Conservation (phyloP, 2,888 invertebrate genomes). For the Bellardia bayeri region DNA sequence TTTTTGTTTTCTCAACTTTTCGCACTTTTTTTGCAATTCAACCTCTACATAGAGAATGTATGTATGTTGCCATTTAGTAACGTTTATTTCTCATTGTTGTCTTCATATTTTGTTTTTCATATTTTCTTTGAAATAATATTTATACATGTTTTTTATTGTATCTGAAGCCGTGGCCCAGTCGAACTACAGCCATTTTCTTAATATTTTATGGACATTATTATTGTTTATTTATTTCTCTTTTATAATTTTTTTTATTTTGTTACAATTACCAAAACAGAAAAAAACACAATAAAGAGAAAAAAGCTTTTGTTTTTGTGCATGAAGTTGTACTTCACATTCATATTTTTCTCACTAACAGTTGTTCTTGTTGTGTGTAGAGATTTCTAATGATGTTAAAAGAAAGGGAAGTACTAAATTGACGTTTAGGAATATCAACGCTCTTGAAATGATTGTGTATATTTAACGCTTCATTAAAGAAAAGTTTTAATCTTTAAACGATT, state of each 20-base stretch:
- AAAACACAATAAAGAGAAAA: neutral
- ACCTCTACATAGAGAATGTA: neutral
- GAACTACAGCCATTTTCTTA: conserved; percentile 42
- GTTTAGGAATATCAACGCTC: conserved; percentile 54
- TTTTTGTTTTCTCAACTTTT: neutral
- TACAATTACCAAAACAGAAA: conserved; percentile 41
- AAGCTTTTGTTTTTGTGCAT: conserved; percentile 21
- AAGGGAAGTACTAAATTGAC: conserved; percentile 30
- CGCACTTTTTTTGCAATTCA: neutral
- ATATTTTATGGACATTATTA: conserved; percentile 65
- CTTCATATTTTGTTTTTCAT: conserved; percentile 7
- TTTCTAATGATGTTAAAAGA: neutral
- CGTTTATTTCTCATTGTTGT: conserved; percentile 31
- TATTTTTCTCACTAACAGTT: neutral
- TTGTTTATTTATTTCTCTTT: conserved; percentile 60
- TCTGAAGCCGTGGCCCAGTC: neutral
- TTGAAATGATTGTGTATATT: conserved; percentile 60
- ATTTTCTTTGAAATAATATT: conserved; percentile 14
- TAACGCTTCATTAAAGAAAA: conserved; percentile 71
- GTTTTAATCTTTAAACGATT: conserved; percentile 72
- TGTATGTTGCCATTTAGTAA: conserved; percentile 4
- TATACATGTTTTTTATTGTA: conserved; percentile 7
- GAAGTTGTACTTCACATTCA: neutral
- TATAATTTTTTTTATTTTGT: conserved; percentile 58
- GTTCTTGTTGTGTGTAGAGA: neutral